A percentile compares a stretch with the other conserved stretches of the same genome.
Evolutionary conservation across 2,797 vertebrate species (phyloP).

Genomic region (Siniperca obscura): DNA sequence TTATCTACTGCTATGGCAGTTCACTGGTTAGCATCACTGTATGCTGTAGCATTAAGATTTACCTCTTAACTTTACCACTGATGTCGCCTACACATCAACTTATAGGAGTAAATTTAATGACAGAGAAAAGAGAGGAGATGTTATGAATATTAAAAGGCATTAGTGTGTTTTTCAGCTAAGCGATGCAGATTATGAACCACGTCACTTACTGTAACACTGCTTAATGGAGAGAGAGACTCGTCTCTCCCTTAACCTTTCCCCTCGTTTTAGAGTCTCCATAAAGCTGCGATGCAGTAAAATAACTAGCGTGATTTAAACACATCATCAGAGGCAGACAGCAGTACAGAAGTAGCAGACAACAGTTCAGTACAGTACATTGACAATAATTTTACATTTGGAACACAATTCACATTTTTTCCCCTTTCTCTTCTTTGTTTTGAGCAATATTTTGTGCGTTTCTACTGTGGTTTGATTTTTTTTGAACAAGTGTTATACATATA

Average conservation of each 20-base stretch:
- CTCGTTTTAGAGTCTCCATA: constrained; percentile 28
- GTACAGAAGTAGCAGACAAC: background rate
- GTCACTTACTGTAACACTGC: constrained; percentile 42
- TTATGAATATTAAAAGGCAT: constrained; percentile 58
- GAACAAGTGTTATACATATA: background rate
- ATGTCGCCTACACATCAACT: constrained; percentile 19
- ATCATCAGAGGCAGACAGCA: constrained; percentile 7
- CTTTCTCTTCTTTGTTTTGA: background rate
- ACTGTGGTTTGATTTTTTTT: background rate
- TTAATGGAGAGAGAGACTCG: constrained; percentile 51
- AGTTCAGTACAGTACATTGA: background rate
- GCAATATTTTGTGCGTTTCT: background rate
- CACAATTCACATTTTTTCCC: background rate
- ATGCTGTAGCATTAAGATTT: background rate
- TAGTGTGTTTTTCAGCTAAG: constrained; percentile 58
- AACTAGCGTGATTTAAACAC: constrained; percentile 30
- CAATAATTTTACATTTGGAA: background rate
- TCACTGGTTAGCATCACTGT: too few species aligned
- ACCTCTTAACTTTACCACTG: too few species aligned
- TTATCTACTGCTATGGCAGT: background rate
- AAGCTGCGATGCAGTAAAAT: constrained; percentile 27
- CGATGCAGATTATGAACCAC: constrained; percentile 60
- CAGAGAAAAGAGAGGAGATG: constrained; percentile 8
- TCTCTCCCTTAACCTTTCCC: constrained; percentile 36
- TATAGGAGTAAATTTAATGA: constrained; percentile 21